Evolutionary conservation across 2,113 vertebrate species (phyloP), one percentile per base, ranked within the genome.

Genomic region (Morone saxatilis): DNA sequence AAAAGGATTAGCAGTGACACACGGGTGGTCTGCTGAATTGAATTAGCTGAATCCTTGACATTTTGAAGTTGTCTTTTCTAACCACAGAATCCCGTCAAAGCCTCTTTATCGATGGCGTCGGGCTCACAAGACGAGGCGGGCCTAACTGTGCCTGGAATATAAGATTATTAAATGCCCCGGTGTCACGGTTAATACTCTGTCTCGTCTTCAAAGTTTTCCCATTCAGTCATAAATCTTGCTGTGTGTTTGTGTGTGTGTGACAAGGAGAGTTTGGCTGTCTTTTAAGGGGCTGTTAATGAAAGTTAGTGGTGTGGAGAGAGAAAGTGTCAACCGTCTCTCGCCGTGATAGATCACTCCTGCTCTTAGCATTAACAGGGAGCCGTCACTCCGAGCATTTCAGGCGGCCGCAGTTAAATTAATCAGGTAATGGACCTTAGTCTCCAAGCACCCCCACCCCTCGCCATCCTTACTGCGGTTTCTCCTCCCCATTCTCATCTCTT

Each of bases 321-420:
- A 80, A 86, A 56, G 79, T 83, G 89, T 90, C 88, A 84, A 54
- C 73, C 75, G 47, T 84, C 84, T 51, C 69, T 25, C 4, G 4
- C 41, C 0, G 50, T 93, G 93, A 93, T 92, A 69, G 84, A 94
- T 94, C 63, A 16, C 84, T 80, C 60, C 60, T 59, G 78, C 86
- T 78, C 60, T 80, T 72, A 50, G 65, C 87, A 41, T 89, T 85
- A 89, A 77, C 82, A 40, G 72, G 86, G 80, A 89, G 59, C 56
- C 78, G 89, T 88, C 93, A 95, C 90, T 95, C 91, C 88, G 91
- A 47, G 87, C 90, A 80, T 81, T 92, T 91, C 91, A 86, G 93
- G 90, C 88, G 73, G 70, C 71, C 53, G 84, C 93, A 88, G 90
- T 90, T 90, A 88, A 85, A 91, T 96, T 96, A 92, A 92, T 95